phyloP scores from a whole-genome alignment of 2,888 invertebrate genomes.

The Gastracanthus pulcherrimus region DNA sequence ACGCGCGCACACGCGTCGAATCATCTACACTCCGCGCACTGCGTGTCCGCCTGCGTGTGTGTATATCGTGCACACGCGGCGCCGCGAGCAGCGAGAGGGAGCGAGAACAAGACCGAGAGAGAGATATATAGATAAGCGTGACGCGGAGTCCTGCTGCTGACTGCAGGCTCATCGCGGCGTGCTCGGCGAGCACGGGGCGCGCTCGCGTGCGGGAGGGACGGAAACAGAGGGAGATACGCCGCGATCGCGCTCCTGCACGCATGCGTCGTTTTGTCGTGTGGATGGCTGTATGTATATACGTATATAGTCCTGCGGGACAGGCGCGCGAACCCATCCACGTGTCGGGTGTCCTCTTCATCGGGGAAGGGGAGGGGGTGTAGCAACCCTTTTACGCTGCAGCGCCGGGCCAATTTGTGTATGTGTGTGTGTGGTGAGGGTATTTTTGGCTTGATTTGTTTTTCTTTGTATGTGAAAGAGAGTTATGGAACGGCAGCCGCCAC shows the following conservation, averaged over 20 bases:
- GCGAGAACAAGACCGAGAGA: background rate
- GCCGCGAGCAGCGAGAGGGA: too few species aligned
- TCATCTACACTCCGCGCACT: background rate
- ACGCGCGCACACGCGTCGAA: background rate
- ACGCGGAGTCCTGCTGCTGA: constrained; percentile 71
- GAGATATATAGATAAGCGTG: background rate
- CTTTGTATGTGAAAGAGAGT: too few species aligned
- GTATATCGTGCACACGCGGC: background rate
- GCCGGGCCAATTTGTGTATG: too few species aligned
- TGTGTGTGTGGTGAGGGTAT: too few species aligned
- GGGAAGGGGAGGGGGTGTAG: too few species aligned
- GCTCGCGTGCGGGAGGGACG: constrained; percentile 57
- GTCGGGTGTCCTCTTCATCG: constrained; percentile 51
- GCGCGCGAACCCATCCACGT: background rate
- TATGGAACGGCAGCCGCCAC: too few species aligned
- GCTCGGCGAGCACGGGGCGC: constrained; percentile 49
- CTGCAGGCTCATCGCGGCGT: constrained; percentile 67
- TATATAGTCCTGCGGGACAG: background rate
- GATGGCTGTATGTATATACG: background rate
- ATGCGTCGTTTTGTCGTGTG: constrained; percentile 66
- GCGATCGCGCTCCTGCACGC: constrained; percentile 64
- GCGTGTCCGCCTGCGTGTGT: too few species aligned
- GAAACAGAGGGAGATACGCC: background rate
- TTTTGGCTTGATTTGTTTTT: too few species aligned
- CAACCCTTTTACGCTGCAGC: too few species aligned